phyloP scores from a whole-genome alignment of 2,113 vertebrate species.

The Brienomyrus longianalis region DNA sequence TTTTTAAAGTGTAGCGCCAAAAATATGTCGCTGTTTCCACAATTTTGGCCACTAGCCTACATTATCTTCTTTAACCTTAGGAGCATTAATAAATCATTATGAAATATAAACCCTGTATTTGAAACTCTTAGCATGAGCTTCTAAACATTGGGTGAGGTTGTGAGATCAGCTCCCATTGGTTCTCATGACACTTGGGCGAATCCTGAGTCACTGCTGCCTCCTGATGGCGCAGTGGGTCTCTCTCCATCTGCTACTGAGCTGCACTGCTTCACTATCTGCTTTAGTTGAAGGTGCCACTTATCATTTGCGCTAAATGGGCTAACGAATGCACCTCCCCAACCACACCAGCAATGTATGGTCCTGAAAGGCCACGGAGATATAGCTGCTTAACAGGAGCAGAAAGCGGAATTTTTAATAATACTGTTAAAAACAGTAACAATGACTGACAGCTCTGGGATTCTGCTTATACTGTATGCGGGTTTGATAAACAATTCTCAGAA shows the following conservation, averaged over 20 bases:
- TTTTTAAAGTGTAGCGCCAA: too few relatives aligned
- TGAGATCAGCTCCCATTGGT: neutral
- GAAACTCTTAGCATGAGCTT: neutral
- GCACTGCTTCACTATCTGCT: neutral
- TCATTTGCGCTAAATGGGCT: neutral
- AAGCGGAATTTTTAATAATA: neutral
- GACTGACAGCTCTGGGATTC: neutral
- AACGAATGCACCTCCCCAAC: neutral
- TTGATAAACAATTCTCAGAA: conserved; percentile 8
- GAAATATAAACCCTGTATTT: neutral
- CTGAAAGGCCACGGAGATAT: neutral
- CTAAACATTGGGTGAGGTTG: neutral
- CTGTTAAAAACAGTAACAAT: neutral
- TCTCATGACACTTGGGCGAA: neutral
- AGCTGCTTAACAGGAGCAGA: neutral
- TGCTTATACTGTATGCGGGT: neutral
- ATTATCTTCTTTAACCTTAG: neutral
- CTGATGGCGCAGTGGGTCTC: neutral
- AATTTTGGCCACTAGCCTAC: too few relatives aligned
- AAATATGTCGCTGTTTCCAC: too few relatives aligned
- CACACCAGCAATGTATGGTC: neutral
- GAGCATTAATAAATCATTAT: neutral
- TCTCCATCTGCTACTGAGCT: neutral
- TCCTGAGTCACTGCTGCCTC: neutral
- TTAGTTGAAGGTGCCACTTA: neutral